phyloP scores from a whole-genome alignment of 2,113 vertebrate genomes.

The Pachycephala philippinensis region DNA sequence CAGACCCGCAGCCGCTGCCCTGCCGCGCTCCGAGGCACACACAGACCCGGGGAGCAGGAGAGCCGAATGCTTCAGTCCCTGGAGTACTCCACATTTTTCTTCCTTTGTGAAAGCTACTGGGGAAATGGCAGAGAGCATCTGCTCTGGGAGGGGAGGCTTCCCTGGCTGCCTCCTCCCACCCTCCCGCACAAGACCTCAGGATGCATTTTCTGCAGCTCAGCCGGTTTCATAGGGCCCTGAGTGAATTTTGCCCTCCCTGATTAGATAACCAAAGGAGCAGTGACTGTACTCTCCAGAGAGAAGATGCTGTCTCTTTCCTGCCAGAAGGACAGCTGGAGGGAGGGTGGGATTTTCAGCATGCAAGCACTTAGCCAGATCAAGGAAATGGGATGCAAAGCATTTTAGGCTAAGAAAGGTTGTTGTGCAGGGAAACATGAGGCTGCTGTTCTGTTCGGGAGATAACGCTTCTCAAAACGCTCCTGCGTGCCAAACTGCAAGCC shows the following conservation, averaged over 20 bases:
- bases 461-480: conserved; percentile 9
- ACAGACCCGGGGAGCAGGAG: not conserved
- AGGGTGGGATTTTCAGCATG: conserved; percentile 60
- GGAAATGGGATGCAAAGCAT: conserved; percentile 65
- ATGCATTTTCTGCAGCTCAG: conserved; percentile 35
- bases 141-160: not conserved
- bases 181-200: not conserved
- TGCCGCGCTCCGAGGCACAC: not conserved
- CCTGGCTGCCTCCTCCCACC: not conserved
- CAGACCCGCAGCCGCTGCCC: no score
- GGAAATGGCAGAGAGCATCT: conserved; percentile 49
- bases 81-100: not conserved
- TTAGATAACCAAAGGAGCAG: conserved; percentile 67
- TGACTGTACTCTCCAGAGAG: conserved; percentile 46
- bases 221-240: not conserved
- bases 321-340: conserved; percentile 65
- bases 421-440: conserved; percentile 60
- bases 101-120: not conserved
- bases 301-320: conserved; percentile 50
- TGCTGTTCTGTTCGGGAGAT: conserved; percentile 38
- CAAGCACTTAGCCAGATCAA: conserved; percentile 65
- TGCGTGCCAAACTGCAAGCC: conserved; percentile 24
- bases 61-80: not conserved
- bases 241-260: conserved; percentile 41
- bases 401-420: conserved; percentile 57